Conservation (phyloP, 1,140 invertebrate species). For the Polyergus mexicanus region DNA sequence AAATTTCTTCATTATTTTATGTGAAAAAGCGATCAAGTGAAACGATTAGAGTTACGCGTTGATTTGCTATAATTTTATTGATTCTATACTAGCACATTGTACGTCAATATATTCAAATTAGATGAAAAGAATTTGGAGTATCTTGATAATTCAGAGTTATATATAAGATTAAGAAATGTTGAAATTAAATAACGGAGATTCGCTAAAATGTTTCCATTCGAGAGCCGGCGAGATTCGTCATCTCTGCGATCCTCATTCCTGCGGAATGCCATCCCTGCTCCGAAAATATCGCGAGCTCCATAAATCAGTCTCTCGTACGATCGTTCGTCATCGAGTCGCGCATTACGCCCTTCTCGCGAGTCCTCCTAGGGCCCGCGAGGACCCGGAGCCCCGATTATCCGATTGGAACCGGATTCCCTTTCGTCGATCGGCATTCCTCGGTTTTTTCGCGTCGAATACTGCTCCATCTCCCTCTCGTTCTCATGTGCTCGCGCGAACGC, state of each 20-base stretch:
- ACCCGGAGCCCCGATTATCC: slow-evolving; percentile 69
- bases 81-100: too few relatives aligned
- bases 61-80: slow-evolving; percentile 9
- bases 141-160: background rate
- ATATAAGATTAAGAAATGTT: background rate
- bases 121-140: background rate
- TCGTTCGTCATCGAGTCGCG: slow-evolving; percentile 66
- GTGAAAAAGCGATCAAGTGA: background rate
- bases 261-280: slow-evolving; percentile 47
- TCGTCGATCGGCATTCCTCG: slow-evolving; percentile 73
- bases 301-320: slow-evolving; percentile 61
- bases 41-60: background rate
- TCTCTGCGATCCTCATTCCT: slow-evolving; percentile 23
- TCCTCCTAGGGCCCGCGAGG: slow-evolving; percentile 26
- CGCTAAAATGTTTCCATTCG: background rate
- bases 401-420: slow-evolving; percentile 77
- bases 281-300: slow-evolving; percentile 45
- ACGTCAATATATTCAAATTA: too few relatives aligned
- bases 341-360: slow-evolving; percentile 58
- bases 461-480: slow-evolving; percentile 54
- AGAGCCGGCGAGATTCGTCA: slow-evolving; percentile 9
- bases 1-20: background rate
- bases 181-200: background rate
- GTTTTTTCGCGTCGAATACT: slow-evolving; percentile 74
- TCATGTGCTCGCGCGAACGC: slow-evolving; percentile 36